Evolutionary conservation across 2,113 vertebrate species (phyloP).

Genomic region (Chlamydotis undulata): DNA sequence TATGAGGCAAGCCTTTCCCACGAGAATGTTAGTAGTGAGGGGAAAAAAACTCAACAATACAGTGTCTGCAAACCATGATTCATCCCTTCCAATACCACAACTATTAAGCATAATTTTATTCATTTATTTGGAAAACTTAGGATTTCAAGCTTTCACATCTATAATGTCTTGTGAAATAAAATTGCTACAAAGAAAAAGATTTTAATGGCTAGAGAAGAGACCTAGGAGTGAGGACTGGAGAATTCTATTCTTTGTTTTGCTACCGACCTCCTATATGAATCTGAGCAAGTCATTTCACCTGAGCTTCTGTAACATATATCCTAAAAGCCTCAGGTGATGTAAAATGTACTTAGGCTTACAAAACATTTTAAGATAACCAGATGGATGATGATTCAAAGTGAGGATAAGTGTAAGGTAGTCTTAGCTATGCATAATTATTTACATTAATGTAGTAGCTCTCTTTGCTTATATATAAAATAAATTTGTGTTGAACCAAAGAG

Average conservation of each 20-base stretch:
- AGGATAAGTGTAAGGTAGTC: neutral
- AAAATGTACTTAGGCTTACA: neutral
- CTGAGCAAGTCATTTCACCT: neutral
- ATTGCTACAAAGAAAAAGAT: neutral
- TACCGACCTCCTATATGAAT: neutral
- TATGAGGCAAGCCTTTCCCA: neutral
- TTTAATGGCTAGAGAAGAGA: neutral
- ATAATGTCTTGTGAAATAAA: neutral
- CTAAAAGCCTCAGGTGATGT: neutral
- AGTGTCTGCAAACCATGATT: neutral
- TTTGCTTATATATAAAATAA: neutral
- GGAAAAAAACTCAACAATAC: neutral
- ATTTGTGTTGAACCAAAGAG: neutral
- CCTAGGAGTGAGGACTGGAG: neutral
- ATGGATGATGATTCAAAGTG: neutral
- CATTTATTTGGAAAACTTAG: neutral
- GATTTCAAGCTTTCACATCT: neutral
- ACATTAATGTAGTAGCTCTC: neutral
- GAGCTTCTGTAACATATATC: neutral
- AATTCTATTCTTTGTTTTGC: neutral
- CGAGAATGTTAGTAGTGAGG: neutral
- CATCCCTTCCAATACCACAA: neutral
- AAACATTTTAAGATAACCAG: neutral
- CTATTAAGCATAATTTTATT: neutral
- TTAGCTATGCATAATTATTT: neutral